Evolutionary conservation across 2,888 invertebrate genomes (phyloP), one percentile per base, ranked within the genome.

Genomic region (Blastobasis lacticolella): DNA sequence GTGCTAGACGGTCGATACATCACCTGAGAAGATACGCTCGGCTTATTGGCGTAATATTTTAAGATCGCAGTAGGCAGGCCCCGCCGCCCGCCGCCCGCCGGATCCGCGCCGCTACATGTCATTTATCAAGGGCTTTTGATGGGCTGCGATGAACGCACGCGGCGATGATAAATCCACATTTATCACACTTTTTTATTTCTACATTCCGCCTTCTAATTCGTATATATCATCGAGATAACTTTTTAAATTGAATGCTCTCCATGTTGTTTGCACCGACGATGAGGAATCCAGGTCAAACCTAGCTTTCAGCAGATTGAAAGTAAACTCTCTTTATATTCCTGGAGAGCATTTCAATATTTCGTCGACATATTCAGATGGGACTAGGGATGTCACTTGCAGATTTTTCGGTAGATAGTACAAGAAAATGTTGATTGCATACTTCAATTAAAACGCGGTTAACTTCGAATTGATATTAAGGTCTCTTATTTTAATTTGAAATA

Each of bases 281-380:
- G 45, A 23, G 9, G 4, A 68, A 77, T 73, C 68, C 69, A 67
- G 74, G 75, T 71, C 71, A 74, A 69, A 71, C 63, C 63, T 61
- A 59, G 71, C 69, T 77, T 69, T 75, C 66, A 67, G 67, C 67
- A 70, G 67, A 74, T 72, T 74, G 70, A 67, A 77, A 69, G 66
- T 66, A 69, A 71, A 67, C 66, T 62, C 58, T 51, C 60, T 57
- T 62, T 60, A 54, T 54, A 54, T 54, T 45, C 55, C 57, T 54
- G 55, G 54, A 54, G 48, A 50, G 56, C 45, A 54, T 56, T 58
- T 62, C 52, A 56, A 57, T 61, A 60, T 63, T 61, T 62, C 46
- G 50, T 55, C 55, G 57, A 54, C 61, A 60, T 53, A 56, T 50
- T 42, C 47, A 45, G 44, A 49, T 46, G 46, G 49, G 49, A 49